A percentile compares a stretch with the other conserved stretches of the same genome.
These are phyloP conservation scores for Rhamphomyia laevipes DNA, from an alignment of 2,888 invertebrate species.

Conservation along the genomic window DNA sequence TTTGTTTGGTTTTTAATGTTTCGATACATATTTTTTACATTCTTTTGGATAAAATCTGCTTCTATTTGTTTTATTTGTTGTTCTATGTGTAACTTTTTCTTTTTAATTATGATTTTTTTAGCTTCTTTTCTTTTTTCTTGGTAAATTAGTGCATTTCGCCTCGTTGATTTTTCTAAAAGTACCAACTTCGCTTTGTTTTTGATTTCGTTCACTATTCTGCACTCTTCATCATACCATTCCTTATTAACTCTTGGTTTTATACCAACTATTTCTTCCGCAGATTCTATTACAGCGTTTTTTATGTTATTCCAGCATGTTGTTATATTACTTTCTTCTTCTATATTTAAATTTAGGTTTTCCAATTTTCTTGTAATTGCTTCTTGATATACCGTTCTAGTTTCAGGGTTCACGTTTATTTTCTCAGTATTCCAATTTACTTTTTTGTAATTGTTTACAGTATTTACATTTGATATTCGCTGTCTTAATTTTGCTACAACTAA, in stretches of 20 bases:
- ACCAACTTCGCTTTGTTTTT: background rate
- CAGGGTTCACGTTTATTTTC: too few species aligned
- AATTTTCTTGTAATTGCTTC: too few species aligned
- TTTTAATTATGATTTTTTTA: background rate
- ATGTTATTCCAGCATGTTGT: too few species aligned
- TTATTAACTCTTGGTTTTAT: background rate
- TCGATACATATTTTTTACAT: background rate
- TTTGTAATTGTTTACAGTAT: too few species aligned
- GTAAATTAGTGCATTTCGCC: background rate
- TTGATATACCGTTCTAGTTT: too few species aligned
- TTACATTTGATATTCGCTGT: too few species aligned
- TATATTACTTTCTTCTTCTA: too few species aligned
- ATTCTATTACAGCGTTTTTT: background rate
- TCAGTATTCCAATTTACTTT: too few species aligned
- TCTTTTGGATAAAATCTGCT: background rate
- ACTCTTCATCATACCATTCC: background rate
- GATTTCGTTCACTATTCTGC: background rate
- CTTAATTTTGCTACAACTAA: background rate
- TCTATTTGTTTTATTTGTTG: background rate
- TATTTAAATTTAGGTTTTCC: too few species aligned
- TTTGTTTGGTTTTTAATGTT: background rate
- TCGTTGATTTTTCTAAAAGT: background rate
- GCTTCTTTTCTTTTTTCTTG: background rate
- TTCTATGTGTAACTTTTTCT: background rate
- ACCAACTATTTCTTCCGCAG: background rate